phyloP scores from a whole-genome alignment of 2,797 vertebrate genomes.

The Hypotaenidia philippensis region DNA sequence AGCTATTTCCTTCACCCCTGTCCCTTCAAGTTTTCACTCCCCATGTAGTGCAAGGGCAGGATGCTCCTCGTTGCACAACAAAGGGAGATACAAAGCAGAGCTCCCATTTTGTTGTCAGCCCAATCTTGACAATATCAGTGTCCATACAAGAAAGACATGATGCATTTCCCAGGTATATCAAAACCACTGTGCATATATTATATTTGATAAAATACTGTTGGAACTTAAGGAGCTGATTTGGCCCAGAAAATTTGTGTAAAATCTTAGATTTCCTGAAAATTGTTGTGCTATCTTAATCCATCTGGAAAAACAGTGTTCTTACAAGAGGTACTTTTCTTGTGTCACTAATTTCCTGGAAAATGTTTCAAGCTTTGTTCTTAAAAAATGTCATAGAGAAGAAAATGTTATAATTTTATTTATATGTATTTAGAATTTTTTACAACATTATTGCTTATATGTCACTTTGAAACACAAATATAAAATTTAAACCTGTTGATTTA shows the following conservation, averaged over 20 bases:
- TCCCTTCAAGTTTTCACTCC: background rate
- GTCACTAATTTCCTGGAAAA: background rate
- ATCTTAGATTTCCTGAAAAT: background rate
- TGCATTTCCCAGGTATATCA: background rate
- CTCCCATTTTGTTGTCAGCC: background rate
- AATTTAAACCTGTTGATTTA: background rate
- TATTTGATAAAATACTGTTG: background rate
- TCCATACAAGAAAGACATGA: background rate
- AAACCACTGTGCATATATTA: background rate
- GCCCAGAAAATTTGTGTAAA: background rate
- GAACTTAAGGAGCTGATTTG: background rate
- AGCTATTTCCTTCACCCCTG: background rate
- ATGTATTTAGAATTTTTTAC: background rate
- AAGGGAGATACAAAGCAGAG: background rate
- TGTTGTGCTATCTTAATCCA: background rate
- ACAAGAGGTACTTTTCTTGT: background rate
- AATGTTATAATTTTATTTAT: background rate
- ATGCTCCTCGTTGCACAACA: background rate
- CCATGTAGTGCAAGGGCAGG: background rate
- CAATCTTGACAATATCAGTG: background rate
- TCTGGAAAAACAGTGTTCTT: background rate
- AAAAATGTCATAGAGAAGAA: background rate
- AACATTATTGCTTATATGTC: background rate
- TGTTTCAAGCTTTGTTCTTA: background rate
- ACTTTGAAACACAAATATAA: background rate